Base-by-base conservation (phyloP, 1,140 invertebrate species). In the Bombus ignitus region DNA sequence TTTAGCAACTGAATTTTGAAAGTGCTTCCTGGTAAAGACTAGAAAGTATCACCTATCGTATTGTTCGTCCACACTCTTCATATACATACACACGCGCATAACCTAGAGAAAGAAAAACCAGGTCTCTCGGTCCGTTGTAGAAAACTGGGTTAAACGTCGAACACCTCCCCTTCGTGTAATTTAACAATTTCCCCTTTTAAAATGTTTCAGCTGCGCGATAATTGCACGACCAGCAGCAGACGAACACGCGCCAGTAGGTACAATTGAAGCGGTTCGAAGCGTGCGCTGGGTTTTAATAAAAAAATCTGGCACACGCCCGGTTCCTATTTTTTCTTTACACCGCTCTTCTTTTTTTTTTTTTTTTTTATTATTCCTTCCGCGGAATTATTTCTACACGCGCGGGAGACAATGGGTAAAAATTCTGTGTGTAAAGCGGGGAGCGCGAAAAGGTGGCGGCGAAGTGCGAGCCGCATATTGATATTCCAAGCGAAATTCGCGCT, bases 161-260 rank as follows among this genome's bases (percentile, higher is more conserved):
- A 57, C 68, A 39, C 75, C 18, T 71, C 66, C 66, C 39, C 42
- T n/a, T 32, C 44, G 47, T 71, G 82, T 84, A 84, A 84, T 79
- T 84, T 79, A 84, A 79, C 82, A 84, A 79, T 84, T 84, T 84
- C 82, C 66, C 57, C 82, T 66, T 53, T 79, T 71, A 84, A 84
- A 84, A 79, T 59, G 82, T 84, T 84, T 71, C 82, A 71, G 37
- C 82, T 39, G 32, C 39, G 53, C 47, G 35, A 84, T 84, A 84
- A 84, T 84, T 84, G 42, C 82, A n/a, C 12, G 13, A 22, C 65
- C 22, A 35, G 28, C 15, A 42, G 59, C 42, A 37, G 57, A 18
- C 4, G 47, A 57, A 59, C 79, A 81, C 47, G 53, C 47, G 37
- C 37, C 25, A 8, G 70, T 15, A 57, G 39, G 13, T 25, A 44